Evolutionary conservation across 2,888 invertebrate species (phyloP), one percentile per base, ranked within the genome.

Genomic region (Macropis europaea): DNA sequence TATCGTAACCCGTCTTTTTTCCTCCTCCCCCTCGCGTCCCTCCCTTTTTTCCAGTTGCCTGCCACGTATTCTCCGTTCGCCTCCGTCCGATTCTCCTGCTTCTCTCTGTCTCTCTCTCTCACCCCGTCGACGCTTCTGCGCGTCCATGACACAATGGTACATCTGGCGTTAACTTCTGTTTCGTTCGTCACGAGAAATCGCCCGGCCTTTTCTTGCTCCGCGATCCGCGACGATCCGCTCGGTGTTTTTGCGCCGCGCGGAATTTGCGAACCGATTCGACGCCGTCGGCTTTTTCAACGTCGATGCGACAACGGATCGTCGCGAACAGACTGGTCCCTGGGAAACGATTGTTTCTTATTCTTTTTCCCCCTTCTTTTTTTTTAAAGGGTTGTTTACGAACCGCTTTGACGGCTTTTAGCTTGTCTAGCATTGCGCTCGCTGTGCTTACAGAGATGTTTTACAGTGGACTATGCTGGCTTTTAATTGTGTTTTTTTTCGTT

Each of bases 141-240:
- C 54, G 59, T 61, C 63, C 50, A 43, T 50, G 64, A 47, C 77
- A 82, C 80, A 81, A 83, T 82, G 68, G 83, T 79, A 77, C 82
- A 83, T 83, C 82, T 83, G 82, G 71, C 50, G 63, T 50, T 62
- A 42, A 62, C 74, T 62, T 32, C 48, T 48, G 56, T 66, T 64
- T 67, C 73, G 63, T 45, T 68, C 53, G 67, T 50, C 50, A 59
- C 63, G 56, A 64, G 59, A 62, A 67, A 63, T 72, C 36, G 45
- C 13, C 67, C 32, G 50, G 64, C 38, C 47, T 54, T 26, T 38
- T 13, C 56, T 24, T 24, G 38, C 26, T 38, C 40, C 24, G 36
- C 40, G 11, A 30, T 47, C 70, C 53, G 47, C 53, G 26, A 17
- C 47, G 52, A 67, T 67, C 53, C 9, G 40, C 40, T 19, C 9